phyloP scores from a whole-genome alignment of 2,888 invertebrate species.

The Plebejus melissa region DNA sequence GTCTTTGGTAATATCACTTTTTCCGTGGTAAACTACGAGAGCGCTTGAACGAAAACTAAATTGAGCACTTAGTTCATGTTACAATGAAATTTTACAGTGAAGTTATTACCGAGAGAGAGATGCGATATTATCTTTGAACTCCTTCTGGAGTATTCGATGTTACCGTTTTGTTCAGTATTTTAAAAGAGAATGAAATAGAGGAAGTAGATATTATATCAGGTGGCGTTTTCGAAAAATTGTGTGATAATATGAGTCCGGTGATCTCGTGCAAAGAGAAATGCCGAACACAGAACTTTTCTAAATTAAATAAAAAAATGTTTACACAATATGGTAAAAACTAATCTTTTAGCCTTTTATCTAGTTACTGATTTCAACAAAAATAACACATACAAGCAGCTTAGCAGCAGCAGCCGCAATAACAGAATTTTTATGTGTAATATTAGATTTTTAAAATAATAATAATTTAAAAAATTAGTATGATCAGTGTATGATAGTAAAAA shows the following conservation, averaged over 20 bases:
- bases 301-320: too few relatives aligned
- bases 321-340: too few relatives aligned
- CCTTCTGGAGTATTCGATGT: not conserved
- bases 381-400: too few relatives aligned
- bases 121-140: not conserved
- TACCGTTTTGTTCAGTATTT: not conserved
- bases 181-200: not conserved
- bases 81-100: conserved; percentile 13
- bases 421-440: not conserved
- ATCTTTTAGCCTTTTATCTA: too few relatives aligned
- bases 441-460: not conserved
- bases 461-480: too few relatives aligned
- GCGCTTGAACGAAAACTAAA: conserved; percentile 5
- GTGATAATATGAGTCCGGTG: too few relatives aligned
- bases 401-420: not conserved
- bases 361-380: too few relatives aligned
- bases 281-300: too few relatives aligned
- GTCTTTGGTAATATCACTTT: conserved; percentile 1
- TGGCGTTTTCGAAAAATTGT: too few relatives aligned
- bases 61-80: conserved; percentile 18
- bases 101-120: conserved; percentile 1
- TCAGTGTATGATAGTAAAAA: too few relatives aligned
- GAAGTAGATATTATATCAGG: too few relatives aligned
- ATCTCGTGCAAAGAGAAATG: too few relatives aligned
- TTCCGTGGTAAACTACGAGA: not conserved